Evolutionary conservation across 1,140 invertebrate genomes (phyloP), one percentile per base, ranked within the genome.

Genomic region (Bicyclus anynana): DNA sequence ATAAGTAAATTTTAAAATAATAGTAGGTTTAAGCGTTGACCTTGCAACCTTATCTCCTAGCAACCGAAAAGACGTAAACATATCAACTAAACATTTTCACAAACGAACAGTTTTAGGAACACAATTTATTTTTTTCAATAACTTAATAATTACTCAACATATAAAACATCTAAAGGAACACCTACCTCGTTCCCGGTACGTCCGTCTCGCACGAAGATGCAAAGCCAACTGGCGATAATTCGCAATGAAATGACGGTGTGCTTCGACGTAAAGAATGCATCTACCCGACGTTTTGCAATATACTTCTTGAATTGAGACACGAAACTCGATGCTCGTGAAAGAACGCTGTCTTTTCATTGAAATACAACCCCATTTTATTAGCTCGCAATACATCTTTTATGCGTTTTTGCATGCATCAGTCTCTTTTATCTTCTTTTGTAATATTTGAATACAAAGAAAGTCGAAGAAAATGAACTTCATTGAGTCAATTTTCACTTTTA

Each of bases 291-390:
- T 40, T 16, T 40, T 40, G 63, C 47, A 71, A 73, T 73, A 71
- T 59, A 23, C 58, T 48, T 37, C 49, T 26, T 64, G 62, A 72
- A 74, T 74, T 29, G 55, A 53, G 56, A 60, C 68, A 68, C 68
- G 72, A 35, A 53, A 27, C 33, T 20, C 48, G 52, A 20, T 29
- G 56, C 42, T 51, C 72, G 61, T 65, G 59, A 23, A 54, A 54
- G 65, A 51, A 68, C 63, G 66, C 58, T 21, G 55, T 62, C 62
- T 66, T 67, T 71, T 72, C 56, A 73, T 21, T 52, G 35, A 42
- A 55, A 48, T 55, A 52, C 50, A 40, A 57, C 48, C 56, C 51
- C 53, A 55, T 62, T 73, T 64, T 73, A 76, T 73, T 73, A 63
- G 60, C 55, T 65, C 53, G 58, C 58, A 69, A 65, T 69, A 27